Evolutionary conservation across 1,140 invertebrate genomes (phyloP), one percentile per base, ranked within the genome.

Genomic region (Drosophila parabipectinata): DNA sequence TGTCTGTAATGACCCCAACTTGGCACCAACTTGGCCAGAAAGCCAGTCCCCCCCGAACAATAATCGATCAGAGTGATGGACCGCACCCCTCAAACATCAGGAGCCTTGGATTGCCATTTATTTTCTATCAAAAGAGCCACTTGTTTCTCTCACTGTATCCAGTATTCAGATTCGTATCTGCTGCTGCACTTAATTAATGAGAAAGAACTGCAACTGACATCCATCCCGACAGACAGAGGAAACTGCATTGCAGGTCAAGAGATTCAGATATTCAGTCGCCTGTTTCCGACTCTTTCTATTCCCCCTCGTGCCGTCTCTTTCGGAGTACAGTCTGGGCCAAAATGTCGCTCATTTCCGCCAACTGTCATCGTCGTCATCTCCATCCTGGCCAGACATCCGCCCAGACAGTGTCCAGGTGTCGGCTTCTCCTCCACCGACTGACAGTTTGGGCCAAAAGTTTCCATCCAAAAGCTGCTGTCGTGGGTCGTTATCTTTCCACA

Each of bases 181-280:
- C 26, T 34, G 44, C 51, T 64, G 63, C 26, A 2, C 60, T 78
- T 78, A 78, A 78, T 78, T 78, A 67, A 78, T 66, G 59, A 28
- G 44, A 32, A 30, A 41, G 41, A 77, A 53, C 57, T 56, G 73
- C 39, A 71, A 61, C 30, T 53, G 69, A 50, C 45, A 28, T 48
- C 32, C 52, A 4, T 7, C 7, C 32, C 1, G 32, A 1, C 52
- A 71, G 58, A 50, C 52, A 55, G 39, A 57, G 59, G 52, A 56
- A 67, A 56, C 37, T 54, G 64, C 44, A 64, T 72, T 56, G 75
- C 75, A 47, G 77, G 77, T 80, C 77, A 80, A 80, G 77, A 60
- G 72, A 68, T 60, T 69, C 71, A 66, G 56, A 72, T 80, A 79
- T 79, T 59, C 53, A 54, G 15, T 15, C 15, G 41, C 14, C 41